Conservation (phyloP, 1,140 invertebrate genomes). For the Sweltsa coloradensis region DNA sequence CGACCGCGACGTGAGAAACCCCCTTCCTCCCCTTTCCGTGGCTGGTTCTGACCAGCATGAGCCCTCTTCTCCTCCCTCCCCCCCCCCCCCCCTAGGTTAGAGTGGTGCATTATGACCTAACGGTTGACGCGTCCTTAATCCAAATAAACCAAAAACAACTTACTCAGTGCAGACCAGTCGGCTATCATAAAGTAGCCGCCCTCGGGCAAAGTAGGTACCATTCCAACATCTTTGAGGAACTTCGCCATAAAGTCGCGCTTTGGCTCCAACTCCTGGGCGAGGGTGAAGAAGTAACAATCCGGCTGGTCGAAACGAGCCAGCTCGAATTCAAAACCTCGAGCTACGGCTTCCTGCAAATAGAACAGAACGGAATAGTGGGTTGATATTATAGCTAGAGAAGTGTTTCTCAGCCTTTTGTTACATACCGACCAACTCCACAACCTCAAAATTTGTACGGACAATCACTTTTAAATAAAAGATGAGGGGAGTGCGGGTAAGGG, state of each 20-base stretch:
- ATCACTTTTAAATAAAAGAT: not conserved
- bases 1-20: no score
- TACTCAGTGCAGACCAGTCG: constrained; percentile 72
- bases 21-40: no score
- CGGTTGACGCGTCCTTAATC: no score
- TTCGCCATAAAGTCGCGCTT: constrained; percentile 81
- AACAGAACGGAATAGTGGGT: constrained; percentile 9
- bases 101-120: no score
- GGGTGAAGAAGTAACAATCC: constrained; percentile 76
- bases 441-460: not conserved
- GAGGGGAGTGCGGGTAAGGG: not conserved
- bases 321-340: constrained; percentile 81
- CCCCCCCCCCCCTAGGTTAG: no score
- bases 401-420: not conserved
- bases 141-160: no score
- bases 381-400: not conserved
- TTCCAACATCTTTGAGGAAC: constrained; percentile 63
- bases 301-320: constrained; percentile 49
- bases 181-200: constrained; percentile 96
- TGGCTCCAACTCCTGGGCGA: constrained; percentile 61
- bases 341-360: constrained; percentile 71
- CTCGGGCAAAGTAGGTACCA: constrained; percentile 86
- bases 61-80: no score
- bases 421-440: no score
- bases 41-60: no score